Base-by-base conservation (phyloP, 2,797 vertebrate species). In the Thaleichthys pacificus region DNA sequence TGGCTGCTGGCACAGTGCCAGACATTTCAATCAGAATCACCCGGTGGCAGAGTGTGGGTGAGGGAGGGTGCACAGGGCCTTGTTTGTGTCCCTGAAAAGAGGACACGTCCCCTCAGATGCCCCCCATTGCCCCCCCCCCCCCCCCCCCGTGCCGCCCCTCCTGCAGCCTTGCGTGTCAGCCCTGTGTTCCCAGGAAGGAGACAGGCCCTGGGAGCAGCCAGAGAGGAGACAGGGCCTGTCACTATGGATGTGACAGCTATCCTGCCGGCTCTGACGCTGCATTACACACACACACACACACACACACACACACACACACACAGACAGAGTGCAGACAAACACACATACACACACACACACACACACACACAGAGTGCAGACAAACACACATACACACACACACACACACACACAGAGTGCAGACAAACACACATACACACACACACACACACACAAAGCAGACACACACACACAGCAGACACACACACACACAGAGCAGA, bases 121-220 rank as follows among this genome's bases (percentile, higher is more conserved):
- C 51, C 51, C 51, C 51, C n/a, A 15, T 38, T 4, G 4, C 35
- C 30, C 5, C 35, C 63, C 57, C 77, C 79, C 68, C 22, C 24
- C 0, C 2, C 60, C 24, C 64, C 63, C 17, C 49, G 68, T 49
- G 57, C 75, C 66, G 3, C 0, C 47, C 66, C 78, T 70, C 22
- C 63, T 38, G 17, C 64, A 30, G 61, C 26, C 67, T 30, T 38
- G 35, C 35, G 4, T 77, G 80, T 87, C 84, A 89, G 63, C 65
- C 51, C 0, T 75, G 67, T 70, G 73, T 66, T 79, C 75, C 69
- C 77, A 66, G 79, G 72, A 75, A 77, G 70, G 81, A 87, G 82
- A 84, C 84, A 67, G 84, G 30, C 80, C 79, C 85, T 68, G 63
- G 42, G 70, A 81, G 77, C 75, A 81, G 80, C 81, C 47, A 42